phyloP scores from a whole-genome alignment of 2,888 invertebrate species.

The Chaetogeoica ovagalla region DNA sequence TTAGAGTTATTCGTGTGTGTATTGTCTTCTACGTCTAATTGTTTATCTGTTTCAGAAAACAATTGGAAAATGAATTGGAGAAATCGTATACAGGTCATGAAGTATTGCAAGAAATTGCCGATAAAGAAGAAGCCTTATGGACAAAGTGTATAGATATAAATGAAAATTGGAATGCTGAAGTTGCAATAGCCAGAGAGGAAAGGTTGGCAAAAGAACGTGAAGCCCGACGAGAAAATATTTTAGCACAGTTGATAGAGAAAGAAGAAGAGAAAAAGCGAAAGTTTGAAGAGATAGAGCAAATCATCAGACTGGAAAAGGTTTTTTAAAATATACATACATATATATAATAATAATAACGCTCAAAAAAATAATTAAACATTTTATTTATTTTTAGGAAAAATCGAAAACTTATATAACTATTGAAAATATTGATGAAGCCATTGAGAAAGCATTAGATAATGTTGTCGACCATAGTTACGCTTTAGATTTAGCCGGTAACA shows the following conservation, averaged over 20 bases:
- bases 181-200: constrained; percentile 5
- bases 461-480: constrained; percentile 77
- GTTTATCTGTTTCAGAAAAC: constrained; percentile 18
- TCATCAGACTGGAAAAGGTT: constrained; percentile 63
- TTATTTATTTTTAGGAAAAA: constrained; percentile 62
- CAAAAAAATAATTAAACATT: background rate
- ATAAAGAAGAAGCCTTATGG: constrained; percentile 43
- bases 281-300: constrained; percentile 57
- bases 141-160: constrained; percentile 23
- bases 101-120: constrained; percentile 15
- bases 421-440: constrained; percentile 77
- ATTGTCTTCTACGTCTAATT: background rate
- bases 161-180: constrained; percentile 40
- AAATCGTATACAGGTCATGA: constrained; percentile 21
- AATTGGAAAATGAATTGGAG: constrained; percentile 31
- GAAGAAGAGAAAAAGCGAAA: constrained; percentile 56
- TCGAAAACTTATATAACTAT: constrained; percentile 72
- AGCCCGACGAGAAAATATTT: constrained; percentile 46
- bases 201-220: constrained; percentile 35
- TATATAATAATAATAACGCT: too few species aligned
- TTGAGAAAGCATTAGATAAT: constrained; percentile 75
- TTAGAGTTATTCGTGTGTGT: background rate
- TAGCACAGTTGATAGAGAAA: constrained; percentile 57
- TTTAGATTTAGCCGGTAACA: constrained; percentile 73
- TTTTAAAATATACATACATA: background rate